A percentile compares a stretch with the other conserved stretches of the same genome.
These are phyloP conservation scores for Clytia hemisphaerica DNA, from an alignment of 30 jellyfish, hydroid and myxozoan genomes.

Conservation along the genomic window DNA sequence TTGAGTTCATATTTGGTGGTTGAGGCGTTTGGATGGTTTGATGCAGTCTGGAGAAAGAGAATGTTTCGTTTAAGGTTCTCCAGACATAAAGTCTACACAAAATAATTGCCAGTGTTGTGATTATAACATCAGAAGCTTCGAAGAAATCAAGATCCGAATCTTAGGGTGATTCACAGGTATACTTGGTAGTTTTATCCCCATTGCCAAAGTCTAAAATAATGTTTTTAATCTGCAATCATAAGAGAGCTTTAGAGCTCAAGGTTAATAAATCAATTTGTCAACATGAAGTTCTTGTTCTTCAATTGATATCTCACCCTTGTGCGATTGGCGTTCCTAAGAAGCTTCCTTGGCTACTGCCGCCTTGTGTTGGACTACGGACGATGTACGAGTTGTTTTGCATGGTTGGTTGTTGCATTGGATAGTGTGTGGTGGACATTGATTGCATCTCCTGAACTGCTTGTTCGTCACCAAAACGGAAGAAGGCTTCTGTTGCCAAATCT, in stretches of 20 bases:
- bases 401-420: slow-evolving; percentile 1
- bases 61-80: no score
- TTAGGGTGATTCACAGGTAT: no score
- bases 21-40: slow-evolving; percentile 17
- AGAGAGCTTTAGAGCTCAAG: no score
- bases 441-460: slow-evolving; percentile 2
- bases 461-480: slow-evolving; percentile 69
- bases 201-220: no score
- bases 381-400: slow-evolving; percentile 39
- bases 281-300: neutral
- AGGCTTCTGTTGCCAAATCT: slow-evolving; percentile 81
- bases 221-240: no score
- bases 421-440: neutral
- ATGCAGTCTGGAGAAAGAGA: neutral
- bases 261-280: no score
- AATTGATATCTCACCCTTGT: slow-evolving; percentile 33
- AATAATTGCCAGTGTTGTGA: no score
- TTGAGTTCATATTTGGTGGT: slow-evolving; percentile 11
- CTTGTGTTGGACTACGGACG: slow-evolving; percentile 74
- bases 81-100: no score
- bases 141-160: no score
- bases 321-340: slow-evolving; percentile 76
- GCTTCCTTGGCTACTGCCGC: slow-evolving; percentile 91
- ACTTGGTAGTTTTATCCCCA: no score
- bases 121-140: no score